Base-by-base conservation (phyloP, 2,888 invertebrate genomes). In the Watsonalla binaria region DNA sequence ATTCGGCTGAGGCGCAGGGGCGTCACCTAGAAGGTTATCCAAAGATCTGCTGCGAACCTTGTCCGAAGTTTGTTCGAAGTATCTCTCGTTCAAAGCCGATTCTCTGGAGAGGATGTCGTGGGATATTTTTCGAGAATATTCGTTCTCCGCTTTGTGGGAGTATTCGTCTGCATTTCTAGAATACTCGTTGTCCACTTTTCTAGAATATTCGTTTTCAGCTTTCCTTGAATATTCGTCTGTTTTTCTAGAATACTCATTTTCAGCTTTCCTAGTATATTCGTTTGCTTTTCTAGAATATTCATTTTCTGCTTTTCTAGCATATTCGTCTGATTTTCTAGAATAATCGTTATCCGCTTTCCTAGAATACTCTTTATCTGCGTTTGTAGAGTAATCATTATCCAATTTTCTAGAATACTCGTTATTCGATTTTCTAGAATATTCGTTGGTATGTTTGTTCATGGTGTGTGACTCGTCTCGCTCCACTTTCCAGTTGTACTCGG, bases 11-110 rank as follows among this genome's bases (percentile, higher is more conserved):
- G 92, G 91, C n/a, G 84, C 88, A 34, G 93, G 92, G 60, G 93
- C 93, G 66, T 95, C 92, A n/a, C 94, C 93, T 7, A 97, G 76
- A 0, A 97, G 85, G 76, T 97, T 97, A 74, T 97, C 97, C 54
- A 97, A 84, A 42, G 96, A 96, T 58, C 90, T 76, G 52, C 96
- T 96, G 11, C 97, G 92, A 6, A 94, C 94, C 85, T 96, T 96
- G 66, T 96, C 96, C 0, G 84, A 84, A 47, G 85, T 90, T 53
- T 87, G 89, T 62, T 96, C 96, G 73, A 97, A 97, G 80, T 97
- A 97, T 64, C 97, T 92, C 67, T 97, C 97, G 73, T 97, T 98
- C 2, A 97, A 80, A 0, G 96, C 96, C 0, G 97, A 97, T 70
- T 94, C 95, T 54, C 96, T 85, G 0, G 96, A 96, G 0, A 96